Percentiles rank a stretch among this genome's conserved stretches.
phyloP scores from a whole-genome alignment of 2,888 invertebrate genomes.

The Notodonta ziczac region DNA sequence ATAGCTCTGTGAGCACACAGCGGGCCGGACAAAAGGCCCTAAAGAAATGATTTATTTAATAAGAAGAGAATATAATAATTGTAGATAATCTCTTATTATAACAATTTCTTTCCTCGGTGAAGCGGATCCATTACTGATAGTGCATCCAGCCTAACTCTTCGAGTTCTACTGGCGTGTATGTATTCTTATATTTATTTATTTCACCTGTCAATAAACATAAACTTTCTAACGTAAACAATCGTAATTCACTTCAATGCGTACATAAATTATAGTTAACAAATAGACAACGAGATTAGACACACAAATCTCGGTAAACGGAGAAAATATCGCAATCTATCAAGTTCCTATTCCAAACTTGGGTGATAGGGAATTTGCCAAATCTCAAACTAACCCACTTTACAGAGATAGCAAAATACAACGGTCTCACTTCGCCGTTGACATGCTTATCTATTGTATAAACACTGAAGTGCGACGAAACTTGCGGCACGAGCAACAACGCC shows the following conservation, averaged over 20 bases:
- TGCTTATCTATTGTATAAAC: constrained; percentile 48
- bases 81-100: no score
- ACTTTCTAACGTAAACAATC: neutral
- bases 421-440: constrained; percentile 35
- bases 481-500: constrained; percentile 39
- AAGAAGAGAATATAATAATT: no score
- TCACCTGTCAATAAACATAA: no score
- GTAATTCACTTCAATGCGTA: constrained; percentile 5
- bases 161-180: no score
- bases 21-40: no score
- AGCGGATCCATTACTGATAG: no score
- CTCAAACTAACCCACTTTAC: constrained; percentile 35
- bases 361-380: constrained; percentile 41
- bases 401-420: constrained; percentile 39
- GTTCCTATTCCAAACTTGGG: constrained; percentile 36
- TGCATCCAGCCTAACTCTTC: no score
- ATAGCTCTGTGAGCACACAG: no score
- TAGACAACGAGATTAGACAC: constrained; percentile 28
- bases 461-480: constrained; percentile 40
- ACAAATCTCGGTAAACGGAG: constrained; percentile 33
- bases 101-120: no score
- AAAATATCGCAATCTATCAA: constrained; percentile 43
- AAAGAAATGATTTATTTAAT: no score
- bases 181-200: no score
- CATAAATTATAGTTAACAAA: constrained; percentile 28